Percentiles rank a stretch among this genome's conserved stretches.
These are phyloP conservation scores for Rhodeus uyekii DNA, from an alignment of 2,797 vertebrate species.

Conservation along the genomic window DNA sequence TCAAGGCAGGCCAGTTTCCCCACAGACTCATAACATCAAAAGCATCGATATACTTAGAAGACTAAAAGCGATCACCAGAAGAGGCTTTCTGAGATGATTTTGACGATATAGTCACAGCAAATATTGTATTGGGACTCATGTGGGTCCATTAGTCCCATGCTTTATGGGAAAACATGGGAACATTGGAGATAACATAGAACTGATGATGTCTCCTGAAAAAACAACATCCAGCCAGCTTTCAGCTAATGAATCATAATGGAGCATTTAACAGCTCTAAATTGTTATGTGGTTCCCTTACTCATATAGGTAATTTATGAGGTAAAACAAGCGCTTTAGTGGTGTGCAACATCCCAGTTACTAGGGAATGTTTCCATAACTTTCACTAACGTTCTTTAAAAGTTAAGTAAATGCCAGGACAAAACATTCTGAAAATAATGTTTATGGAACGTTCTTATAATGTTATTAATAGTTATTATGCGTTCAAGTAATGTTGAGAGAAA, in stretches of 20 bases:
- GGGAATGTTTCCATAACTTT: neutral
- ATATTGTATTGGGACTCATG: neutral
- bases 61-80: neutral
- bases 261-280: conserved; percentile 6
- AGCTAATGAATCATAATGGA: conserved; percentile 46
- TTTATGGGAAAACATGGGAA: neutral
- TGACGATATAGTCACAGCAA: conserved; percentile 9
- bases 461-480: neutral
- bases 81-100: conserved; percentile 9
- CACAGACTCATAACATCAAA: neutral
- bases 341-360: neutral
- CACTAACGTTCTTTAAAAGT: neutral
- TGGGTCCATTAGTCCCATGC: conserved; percentile 7
- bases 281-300: conserved; percentile 21
- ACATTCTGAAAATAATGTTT: neutral
- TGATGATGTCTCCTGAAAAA: conserved; percentile 24
- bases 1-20: neutral
- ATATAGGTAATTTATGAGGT: conserved; percentile 3
- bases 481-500: no score
- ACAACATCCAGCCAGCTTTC: conserved; percentile 16
- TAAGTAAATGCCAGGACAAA: neutral
- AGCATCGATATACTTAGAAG: neutral
- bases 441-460: neutral
- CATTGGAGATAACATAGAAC: conserved; percentile 8
- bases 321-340: conserved; percentile 4